Evolutionary conservation across 2,113 vertebrate species (phyloP).

Genomic region (Poecile atricapillus): DNA sequence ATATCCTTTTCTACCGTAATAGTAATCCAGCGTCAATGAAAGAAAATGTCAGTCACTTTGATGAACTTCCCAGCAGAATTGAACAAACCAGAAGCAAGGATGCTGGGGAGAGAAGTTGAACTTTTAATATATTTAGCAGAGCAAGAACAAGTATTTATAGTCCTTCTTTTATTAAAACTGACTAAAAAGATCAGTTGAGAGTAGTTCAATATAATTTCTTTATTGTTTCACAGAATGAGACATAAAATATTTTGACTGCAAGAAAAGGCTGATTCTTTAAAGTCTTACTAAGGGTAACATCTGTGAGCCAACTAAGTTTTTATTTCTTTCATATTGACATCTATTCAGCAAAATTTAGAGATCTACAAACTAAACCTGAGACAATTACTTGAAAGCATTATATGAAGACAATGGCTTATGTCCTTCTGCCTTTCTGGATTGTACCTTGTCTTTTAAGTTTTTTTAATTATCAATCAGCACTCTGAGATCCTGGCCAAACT

Average conservation of each 20-base stretch:
- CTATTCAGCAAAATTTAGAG: not conserved
- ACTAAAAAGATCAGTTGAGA: slow-evolving; percentile 28
- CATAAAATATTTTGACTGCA: slow-evolving; percentile 1
- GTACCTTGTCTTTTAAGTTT: not conserved
- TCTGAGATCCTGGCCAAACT: not conserved
- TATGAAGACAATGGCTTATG: not conserved
- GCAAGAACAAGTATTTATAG: slow-evolving; percentile 20
- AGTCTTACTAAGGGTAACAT: not conserved
- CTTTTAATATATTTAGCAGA: slow-evolving; percentile 33
- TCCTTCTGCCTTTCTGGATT: not conserved
- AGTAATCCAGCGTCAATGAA: slow-evolving; percentile 19
- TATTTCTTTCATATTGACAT: not conserved
- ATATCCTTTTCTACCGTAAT: not conserved
- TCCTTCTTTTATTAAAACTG: slow-evolving; percentile 56
- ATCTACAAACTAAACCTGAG: not conserved
- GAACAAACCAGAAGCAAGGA: not conserved
- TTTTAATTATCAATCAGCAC: not conserved
- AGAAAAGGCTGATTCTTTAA: not conserved
- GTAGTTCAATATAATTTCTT: not conserved
- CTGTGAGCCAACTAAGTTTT: not conserved
- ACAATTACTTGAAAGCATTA: not conserved
- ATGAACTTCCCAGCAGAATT: slow-evolving; percentile 17
- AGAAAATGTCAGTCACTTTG: not conserved
- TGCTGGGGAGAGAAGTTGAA: slow-evolving; percentile 15
- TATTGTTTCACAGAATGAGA: slow-evolving; percentile 11